Evolutionary conservation across 2,113 vertebrate species (phyloP), one percentile per base, ranked within the genome.

Genomic region (Lampris incognitus): DNA sequence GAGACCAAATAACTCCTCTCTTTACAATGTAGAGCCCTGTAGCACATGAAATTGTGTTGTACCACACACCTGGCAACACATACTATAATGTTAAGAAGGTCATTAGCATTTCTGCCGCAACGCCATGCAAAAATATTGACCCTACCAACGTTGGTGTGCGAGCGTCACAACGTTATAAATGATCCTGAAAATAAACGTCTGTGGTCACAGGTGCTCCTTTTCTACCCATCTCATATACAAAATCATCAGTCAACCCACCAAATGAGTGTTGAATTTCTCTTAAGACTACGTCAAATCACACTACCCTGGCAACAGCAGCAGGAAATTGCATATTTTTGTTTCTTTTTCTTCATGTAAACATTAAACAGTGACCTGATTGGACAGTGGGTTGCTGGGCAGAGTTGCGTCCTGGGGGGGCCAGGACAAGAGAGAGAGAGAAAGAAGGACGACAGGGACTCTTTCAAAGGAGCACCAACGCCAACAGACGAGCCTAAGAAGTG

Each of bases 21-120:
- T 66, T 76, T 86, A 87, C 84, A 93, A 93, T 84, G 93, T 93
- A 95, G 93, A 95, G 94, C 93, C 94, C 93, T 90, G 92, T 82
- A 83, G 87, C 78, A 87, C 66, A 81, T 39, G 77, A 84, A 83
- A 89, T 94, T 83, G 59, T 89, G 90, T 81, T 68, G 85, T 67
- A 76, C 84, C 89, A 92, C 89, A 85, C 83, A 83, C 69, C 80
- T 56, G 66, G 85, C 84, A 70, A 89, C 72, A 80, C 71, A 85
- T 69, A 24, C 24, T 24, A 72, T n/a, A 48, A 58, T 49, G 75
- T 84, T 65, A 65, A 85, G 83, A 83, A 92, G 74, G 84, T 80
- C 8, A 60, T 57, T 79, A 84, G 78, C 85, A 3, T 86, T 83
- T 88, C 70, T 89, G 85, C 85, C 80, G 88, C 85, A 69, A 93